A percentile compares a stretch with the other conserved stretches of the same genome.
These are phyloP conservation scores for Samia ricini DNA, from an alignment of 1,140 invertebrate species.

Conservation along the genomic window DNA sequence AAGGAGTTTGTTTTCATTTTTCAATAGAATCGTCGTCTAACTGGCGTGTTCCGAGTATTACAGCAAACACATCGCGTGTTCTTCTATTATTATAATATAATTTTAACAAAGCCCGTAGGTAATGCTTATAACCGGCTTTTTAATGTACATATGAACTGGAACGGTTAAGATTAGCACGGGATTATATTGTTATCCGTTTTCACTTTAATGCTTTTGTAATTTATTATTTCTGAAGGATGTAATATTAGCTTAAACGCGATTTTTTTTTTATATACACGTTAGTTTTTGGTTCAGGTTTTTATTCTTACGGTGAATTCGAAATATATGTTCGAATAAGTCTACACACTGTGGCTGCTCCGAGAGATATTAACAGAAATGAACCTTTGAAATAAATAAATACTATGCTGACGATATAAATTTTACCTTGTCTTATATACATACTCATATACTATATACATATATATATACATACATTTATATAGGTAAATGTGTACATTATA, in stretches of 20 bases:
- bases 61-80: conserved; percentile 66
- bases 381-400: no score
- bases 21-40: conserved; percentile 7
- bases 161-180: conserved; percentile 30
- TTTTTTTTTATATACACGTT: background rate
- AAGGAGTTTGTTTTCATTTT: background rate
- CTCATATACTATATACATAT: no score
- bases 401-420: no score
- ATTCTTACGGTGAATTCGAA: no score
- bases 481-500: no score
- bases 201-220: conserved; percentile 3
- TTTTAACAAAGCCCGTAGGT: conserved; percentile 56
- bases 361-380: no score
- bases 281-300: no score
- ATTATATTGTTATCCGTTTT: conserved; percentile 6
- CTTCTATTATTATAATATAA: conserved; percentile 55
- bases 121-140: conserved; percentile 59
- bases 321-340: no score
- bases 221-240: background rate
- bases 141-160: conserved; percentile 53
- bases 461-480: no score
- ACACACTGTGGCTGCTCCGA: no score
- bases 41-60: conserved; percentile 47
- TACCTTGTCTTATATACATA: no score
- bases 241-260: background rate